Evolutionary conservation across 2,888 invertebrate species (phyloP), one percentile per base, ranked within the genome.

Genomic region (Parochlus steinenii): DNA sequence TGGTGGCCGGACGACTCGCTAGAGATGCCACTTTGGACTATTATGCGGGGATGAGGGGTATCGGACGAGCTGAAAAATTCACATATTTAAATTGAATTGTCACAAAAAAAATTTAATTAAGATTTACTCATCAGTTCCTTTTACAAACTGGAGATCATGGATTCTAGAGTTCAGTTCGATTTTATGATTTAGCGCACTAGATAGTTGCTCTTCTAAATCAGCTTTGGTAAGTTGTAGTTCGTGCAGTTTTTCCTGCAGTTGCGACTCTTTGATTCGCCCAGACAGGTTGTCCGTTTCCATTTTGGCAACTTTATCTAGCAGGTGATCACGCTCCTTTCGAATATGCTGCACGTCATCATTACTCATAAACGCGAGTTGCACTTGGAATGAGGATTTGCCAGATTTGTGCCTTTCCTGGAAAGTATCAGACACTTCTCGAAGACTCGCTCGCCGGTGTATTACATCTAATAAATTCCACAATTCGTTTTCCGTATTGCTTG

Each of bases 401-500:
- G 54, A 51, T 39, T 47, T 54, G n/a, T n/a, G n/a, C n/a, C n/a
- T n/a, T n/a, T n/a, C n/a, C 43, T 77, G 74, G 42, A 78, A 58
- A 43, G 70, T 64, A 46, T 73, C 74, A 31, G 70, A 74, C 53
- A 76, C 81, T 47, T 74, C 75, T 40, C 74, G 70, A 48, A 74
- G 63, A 31, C 71, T 65, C 46, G 85, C 71, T 48, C 76, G 82
- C 40, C 79, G 67, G 50, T 86, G 83, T 49, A 87, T 86, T 50
- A 83, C 77, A 55, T 87, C 86, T 47, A 87, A 65, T 29, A 87
- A 65, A 49, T 81, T 81, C 74, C 82, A 80, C 33, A 87, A 63
- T 51, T 86, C 86, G 54, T 85, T 82, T 50, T 83, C 74, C 12
- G 75, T 73, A 62, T 63, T 39, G 63, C 41, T 49, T 48, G 45